Conservation (phyloP, 2,888 invertebrate species). For the Meiosimyza platycephala region DNA sequence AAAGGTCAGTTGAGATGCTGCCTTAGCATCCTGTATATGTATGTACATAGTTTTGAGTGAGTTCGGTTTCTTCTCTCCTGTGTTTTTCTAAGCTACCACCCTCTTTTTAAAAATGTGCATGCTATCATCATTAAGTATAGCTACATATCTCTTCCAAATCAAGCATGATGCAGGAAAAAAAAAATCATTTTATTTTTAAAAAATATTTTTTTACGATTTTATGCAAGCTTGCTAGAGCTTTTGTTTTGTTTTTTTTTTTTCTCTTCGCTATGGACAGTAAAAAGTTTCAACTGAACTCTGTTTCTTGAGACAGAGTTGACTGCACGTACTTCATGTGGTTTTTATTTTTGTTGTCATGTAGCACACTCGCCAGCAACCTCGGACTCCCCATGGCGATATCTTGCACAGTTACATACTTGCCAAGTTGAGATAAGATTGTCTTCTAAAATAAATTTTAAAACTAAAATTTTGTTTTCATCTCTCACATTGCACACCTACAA, state of each 20-base stretch:
- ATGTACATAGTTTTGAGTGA: neutral
- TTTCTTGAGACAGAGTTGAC: neutral
- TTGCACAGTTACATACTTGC: no score
- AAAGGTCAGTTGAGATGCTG: neutral
- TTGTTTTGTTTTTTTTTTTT: neutral
- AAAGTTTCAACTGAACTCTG: neutral
- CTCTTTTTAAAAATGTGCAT: neutral
- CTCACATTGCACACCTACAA: no score
- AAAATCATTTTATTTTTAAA: neutral
- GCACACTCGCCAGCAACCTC: neutral
- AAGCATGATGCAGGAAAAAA: neutral
- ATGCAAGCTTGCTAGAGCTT: neutral
- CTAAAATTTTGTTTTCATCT: no score
- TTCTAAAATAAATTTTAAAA: no score
- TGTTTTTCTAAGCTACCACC: no score
- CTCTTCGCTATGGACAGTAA: neutral
- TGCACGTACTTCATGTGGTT: neutral
- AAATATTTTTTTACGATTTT: neutral
- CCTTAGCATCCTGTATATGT: no score
- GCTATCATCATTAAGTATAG: conserved; percentile 1
- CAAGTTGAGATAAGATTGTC: no score
- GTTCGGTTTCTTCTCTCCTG: neutral
- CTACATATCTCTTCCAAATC: neutral
- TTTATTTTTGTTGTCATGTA: conserved; percentile 5
- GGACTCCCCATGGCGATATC: neutral